Base-by-base conservation (phyloP, 2,888 invertebrate species). In the Eucera pruinosa region DNA sequence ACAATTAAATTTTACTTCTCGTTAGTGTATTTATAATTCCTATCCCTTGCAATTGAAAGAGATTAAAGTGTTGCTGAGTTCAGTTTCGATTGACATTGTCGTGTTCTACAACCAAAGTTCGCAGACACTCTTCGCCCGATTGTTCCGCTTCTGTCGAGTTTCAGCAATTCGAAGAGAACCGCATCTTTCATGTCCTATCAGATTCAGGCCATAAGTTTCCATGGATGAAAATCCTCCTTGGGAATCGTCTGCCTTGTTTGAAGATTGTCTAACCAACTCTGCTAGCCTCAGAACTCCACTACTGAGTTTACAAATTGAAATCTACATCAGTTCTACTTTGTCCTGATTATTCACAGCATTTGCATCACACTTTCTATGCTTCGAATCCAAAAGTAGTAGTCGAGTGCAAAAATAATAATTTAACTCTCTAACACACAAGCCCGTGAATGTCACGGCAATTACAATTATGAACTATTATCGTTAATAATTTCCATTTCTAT, bases 171-270 rank as follows among this genome's bases (percentile, higher is more conserved):
- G 45, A 43, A 60, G 58, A 13, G 58, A 25, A 45, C 43, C 45
- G 47, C 60, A 47, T 47, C 57, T 39, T 57, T 57, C 60, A 1
- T 33, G 60, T 20, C 30, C 45, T 18, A 45, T 30, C 60, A 60
- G 15, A 60, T 60, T 45, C 60, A 60, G 30, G 18, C 4, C 45
- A 13, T 20, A 47, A 61, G 60, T 61, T 61, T 20, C 11, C 33
- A 1, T 9, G 9, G 33, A 47, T 61, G 45, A 47, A 33, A 47
- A 47, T 61, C n/a, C 45, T 33, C 60, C 15, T 33, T 47, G 30
- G 45, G 54, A 30, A 27, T 60, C 18, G 43, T 43, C 43, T 18
- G 13, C 27, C 58, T 43, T 43, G 27, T 18, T 20, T 7, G 20
- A 33, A 33, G 9, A 61, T 61, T 47, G 33, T 47, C 20, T 23